Evolutionary conservation across 1,140 invertebrate genomes (phyloP), one percentile per base, ranked within the genome.

Genomic region (Sinella curviseta): DNA sequence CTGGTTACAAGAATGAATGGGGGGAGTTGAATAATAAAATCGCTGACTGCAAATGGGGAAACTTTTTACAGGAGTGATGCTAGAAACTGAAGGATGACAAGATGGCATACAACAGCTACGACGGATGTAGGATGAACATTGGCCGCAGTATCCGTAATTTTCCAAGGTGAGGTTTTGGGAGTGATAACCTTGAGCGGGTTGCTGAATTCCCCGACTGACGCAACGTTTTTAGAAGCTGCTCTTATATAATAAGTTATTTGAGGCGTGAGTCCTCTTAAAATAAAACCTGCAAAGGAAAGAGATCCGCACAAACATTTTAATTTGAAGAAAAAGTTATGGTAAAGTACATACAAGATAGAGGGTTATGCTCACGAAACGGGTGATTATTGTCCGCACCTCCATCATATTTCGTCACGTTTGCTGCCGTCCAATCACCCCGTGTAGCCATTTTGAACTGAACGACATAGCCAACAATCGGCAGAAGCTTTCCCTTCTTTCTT

Each of bases 391-490:
- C 8, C 57, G 8, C 54, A 82, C 82, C 82, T 57, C 76, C 81
- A 67, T 81, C 78, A 30, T 33, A 74, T 79, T 30, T 39, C 16
- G 74, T 74, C 30, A 81, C 54, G 35, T 81, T 77, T 26, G 81
- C 83, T 55, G 80, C 55, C 33, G 77, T 78, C 83, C 83, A 84
- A 31, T 82, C 81, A 31, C 60, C 57, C 28, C 80, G 76, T 33
- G 76, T 80, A 17, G 70, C 60, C 83, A 84, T 84, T 84, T 84
- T 84, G 73, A 81, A 84, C 75, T 84, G 83, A 67, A 84, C 81
- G 65, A 79, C 76, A 54, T 81, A 78, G 33, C 81, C 83, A n/a
- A 78, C 81, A 30, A 82, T 78, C 1, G 79, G 73, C 31, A 84
- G 80, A 14, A 74, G 36, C 55, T 77, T 81, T 17, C 81, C 79